phyloP scores from a whole-genome alignment of 1,140 invertebrate genomes.

The Sarcophaga peregrina region DNA sequence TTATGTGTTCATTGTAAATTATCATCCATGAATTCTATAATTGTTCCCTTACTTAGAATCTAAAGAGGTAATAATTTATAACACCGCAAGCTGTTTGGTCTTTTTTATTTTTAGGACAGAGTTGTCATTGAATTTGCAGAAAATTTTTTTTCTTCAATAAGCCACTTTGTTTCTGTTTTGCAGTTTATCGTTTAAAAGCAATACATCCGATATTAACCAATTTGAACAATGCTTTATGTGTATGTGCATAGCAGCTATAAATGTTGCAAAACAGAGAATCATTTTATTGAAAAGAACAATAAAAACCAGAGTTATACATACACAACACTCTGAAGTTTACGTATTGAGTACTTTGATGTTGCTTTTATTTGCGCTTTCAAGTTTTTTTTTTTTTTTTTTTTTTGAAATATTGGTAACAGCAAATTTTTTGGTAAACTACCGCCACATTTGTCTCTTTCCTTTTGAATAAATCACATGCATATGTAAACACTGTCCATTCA shows the following conservation, averaged over 20 bases:
- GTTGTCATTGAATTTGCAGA: not conserved
- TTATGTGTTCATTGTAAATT: not conserved
- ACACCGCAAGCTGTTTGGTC: not conserved
- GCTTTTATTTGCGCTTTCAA: too few relatives aligned
- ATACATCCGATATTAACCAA: not conserved
- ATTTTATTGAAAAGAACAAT: slow-evolving; percentile 17
- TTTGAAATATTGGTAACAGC: not conserved
- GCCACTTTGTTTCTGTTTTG: too few relatives aligned
- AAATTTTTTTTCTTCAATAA: not conserved
- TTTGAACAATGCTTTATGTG: not conserved
- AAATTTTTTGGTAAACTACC: slow-evolving; percentile 9
- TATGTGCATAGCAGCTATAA: not conserved
- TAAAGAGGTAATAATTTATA: not conserved
- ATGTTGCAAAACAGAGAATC: not conserved
- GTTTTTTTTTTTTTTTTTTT: not conserved
- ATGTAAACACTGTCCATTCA: not conserved
- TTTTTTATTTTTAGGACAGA: not conserved
- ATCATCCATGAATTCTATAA: too few relatives aligned
- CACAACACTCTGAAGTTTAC: not conserved
- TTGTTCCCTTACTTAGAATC: too few relatives aligned
- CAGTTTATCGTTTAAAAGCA: not conserved
- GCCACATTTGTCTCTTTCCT: not conserved
- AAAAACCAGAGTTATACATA: not conserved
- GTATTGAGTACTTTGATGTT: not conserved
- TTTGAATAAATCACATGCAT: not conserved